A percentile compares a stretch with the other conserved stretches of the same genome.
These are phyloP conservation scores for Neolamprologus cancellatus DNA, from an alignment of 2,113 vertebrate genomes.

Conservation along the genomic window DNA sequence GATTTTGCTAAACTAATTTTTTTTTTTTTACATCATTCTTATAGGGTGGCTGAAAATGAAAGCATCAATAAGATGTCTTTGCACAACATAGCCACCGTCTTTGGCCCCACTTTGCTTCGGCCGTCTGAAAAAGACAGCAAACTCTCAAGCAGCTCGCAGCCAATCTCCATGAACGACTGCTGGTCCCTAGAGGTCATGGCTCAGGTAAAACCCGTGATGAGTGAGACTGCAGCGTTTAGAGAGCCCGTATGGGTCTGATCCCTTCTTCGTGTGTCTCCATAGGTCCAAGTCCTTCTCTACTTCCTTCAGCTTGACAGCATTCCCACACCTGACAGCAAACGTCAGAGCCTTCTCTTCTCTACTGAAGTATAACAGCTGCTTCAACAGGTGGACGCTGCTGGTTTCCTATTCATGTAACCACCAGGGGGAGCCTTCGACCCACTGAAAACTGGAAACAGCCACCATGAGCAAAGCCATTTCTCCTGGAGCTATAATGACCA, in stretches of 20 bases:
- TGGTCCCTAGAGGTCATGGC: conserved; percentile 99
- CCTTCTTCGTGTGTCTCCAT: neutral
- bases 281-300: conserved; percentile 97
- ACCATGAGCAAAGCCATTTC: neutral
- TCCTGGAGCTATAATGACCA: neutral
- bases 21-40: neutral
- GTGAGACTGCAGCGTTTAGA: neutral
- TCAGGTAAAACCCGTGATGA: conserved; percentile 73
- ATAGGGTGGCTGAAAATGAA: conserved; percentile 91
- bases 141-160: conserved; percentile 84
- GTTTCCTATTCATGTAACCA: conserved; percentile 19
- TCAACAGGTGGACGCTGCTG: neutral
- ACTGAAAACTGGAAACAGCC: neutral
- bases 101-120: conserved; percentile 92
- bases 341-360: conserved; percentile 95
- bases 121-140: conserved; percentile 97
- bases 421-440: conserved; percentile 29
- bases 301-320: conserved; percentile 96
- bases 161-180: conserved; percentile 93
- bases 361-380: conserved; percentile 82
- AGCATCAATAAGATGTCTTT: conserved; percentile 94
- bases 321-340: conserved; percentile 92
- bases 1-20: neutral
- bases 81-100: conserved; percentile 96
- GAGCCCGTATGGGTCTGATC: neutral